A percentile compares a stretch with the other conserved stretches of the same genome.
These are phyloP conservation scores for Lamprologus tigripictilis DNA, from an alignment of 2,113 vertebrate genomes.

Conservation along the genomic window DNA sequence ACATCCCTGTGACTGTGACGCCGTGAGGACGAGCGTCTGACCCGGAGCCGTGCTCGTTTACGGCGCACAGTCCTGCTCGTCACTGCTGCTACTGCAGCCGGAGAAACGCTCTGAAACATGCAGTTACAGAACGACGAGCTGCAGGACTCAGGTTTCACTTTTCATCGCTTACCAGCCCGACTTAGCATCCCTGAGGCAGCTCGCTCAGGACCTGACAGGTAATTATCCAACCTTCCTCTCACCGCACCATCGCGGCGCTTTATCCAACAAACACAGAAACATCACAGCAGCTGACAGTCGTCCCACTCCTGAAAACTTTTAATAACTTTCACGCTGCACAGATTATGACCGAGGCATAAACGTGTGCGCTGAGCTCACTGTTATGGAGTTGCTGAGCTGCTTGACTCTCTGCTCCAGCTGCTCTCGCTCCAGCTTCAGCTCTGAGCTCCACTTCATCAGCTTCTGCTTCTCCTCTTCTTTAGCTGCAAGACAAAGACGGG, in stretches of 20 bases:
- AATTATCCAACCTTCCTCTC: neutral
- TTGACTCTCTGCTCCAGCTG: conserved; percentile 96
- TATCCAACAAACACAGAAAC: neutral
- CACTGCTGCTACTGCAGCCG: neutral
- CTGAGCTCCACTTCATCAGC: conserved; percentile 95
- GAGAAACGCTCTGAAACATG: neutral
- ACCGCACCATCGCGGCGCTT: neutral
- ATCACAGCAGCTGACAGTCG: neutral
- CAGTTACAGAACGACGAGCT: accelerated
- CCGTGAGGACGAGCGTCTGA: neutral
- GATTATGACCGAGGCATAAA: neutral
- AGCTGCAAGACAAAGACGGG: conserved; percentile 62
- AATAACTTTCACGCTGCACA: neutral
- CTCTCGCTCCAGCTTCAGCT: conserved; percentile 93
- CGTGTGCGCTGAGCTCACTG: conserved; percentile 68
- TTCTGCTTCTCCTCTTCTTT: conserved; percentile 99
- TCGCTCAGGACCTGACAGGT: neutral
- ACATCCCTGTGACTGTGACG: neutral
- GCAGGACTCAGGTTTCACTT: neutral
- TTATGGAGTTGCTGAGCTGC: conserved; percentile 93
- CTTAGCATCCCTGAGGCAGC: neutral
- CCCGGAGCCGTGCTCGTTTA: neutral
- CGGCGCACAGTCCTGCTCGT: neutral
- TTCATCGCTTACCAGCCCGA: neutral
- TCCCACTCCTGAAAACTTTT: neutral